Conservation (phyloP, 1,140 invertebrate genomes). For the Wiebesia pumilae region DNA sequence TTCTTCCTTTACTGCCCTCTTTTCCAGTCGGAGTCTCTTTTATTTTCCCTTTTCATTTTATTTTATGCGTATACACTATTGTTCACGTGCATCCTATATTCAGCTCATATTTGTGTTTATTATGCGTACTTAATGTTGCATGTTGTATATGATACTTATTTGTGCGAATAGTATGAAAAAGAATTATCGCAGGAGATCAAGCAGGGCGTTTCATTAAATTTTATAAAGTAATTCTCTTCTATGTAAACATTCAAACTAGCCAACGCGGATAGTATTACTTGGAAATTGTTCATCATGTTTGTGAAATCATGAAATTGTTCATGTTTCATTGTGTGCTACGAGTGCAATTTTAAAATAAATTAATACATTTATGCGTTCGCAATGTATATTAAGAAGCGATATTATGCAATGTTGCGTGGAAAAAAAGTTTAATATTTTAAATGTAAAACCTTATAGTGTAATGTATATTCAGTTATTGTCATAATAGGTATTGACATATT, state of each 20-base stretch:
- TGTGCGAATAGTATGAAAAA: not conserved
- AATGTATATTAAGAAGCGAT: too few species aligned
- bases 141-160: not conserved
- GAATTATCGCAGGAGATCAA: not conserved
- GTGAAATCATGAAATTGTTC: too few species aligned
- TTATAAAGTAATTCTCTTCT: conserved; percentile 12
- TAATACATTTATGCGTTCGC: too few species aligned
- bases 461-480: too few species aligned
- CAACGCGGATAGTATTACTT: not conserved
- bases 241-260: conserved; percentile 1
- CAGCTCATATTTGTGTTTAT: not conserved
- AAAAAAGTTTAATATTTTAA: too few species aligned
- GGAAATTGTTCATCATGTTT: not conserved
- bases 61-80: not conserved
- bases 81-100: not conserved
- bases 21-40: not conserved
- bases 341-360: too few species aligned
- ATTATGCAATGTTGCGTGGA: too few species aligned
- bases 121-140: not conserved
- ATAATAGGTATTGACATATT: too few species aligned
- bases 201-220: not conserved
- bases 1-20: not conserved
- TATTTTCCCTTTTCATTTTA: not conserved
- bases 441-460: too few species aligned
- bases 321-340: too few species aligned